Percentiles rank a stretch among this genome's conserved stretches.
Conservation (phyloP, 2,113 vertebrate genomes). For the Crotophaga sulcirostris region DNA sequence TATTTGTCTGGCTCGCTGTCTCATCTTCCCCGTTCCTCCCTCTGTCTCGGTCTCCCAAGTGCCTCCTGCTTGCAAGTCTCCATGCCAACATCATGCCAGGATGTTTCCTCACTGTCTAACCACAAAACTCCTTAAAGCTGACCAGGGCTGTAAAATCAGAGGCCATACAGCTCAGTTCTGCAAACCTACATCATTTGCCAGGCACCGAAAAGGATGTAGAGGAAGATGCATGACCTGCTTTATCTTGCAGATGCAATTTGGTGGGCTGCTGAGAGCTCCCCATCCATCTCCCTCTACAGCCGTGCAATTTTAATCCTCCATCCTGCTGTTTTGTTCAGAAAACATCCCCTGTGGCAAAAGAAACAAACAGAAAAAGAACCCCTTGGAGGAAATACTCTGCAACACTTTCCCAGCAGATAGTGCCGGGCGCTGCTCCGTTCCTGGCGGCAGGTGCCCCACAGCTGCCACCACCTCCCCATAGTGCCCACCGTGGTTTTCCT, state of each 20-base stretch:
- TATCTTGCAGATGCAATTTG: background rate
- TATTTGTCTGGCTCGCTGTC: background rate
- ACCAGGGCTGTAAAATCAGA: background rate
- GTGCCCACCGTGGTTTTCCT: background rate
- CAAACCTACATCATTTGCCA: fast-evolving
- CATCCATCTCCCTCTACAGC: fast-evolving
- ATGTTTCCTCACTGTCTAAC: background rate
- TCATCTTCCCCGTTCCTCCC: background rate
- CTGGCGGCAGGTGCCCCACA: background rate
- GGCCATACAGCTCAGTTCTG: background rate
- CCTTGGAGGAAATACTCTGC: background rate
- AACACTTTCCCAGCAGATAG: fast-evolving
- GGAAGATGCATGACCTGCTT: background rate
- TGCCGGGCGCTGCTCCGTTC: fast-evolving
- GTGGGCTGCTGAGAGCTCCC: background rate
- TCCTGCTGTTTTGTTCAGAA: background rate
- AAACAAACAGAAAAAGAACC: background rate
- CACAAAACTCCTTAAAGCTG: background rate
- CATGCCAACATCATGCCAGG: fast-evolving
- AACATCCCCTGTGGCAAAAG: background rate
- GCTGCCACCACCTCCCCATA: fast-evolving
- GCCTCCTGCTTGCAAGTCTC: background rate
- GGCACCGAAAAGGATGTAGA: background rate
- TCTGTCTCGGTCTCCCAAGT: background rate
- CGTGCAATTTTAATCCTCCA: background rate